A percentile compares a stretch with the other conserved stretches of the same genome.
phyloP scores from a whole-genome alignment of 2,113 vertebrate genomes.

The Brachionichthys hirsutus region DNA sequence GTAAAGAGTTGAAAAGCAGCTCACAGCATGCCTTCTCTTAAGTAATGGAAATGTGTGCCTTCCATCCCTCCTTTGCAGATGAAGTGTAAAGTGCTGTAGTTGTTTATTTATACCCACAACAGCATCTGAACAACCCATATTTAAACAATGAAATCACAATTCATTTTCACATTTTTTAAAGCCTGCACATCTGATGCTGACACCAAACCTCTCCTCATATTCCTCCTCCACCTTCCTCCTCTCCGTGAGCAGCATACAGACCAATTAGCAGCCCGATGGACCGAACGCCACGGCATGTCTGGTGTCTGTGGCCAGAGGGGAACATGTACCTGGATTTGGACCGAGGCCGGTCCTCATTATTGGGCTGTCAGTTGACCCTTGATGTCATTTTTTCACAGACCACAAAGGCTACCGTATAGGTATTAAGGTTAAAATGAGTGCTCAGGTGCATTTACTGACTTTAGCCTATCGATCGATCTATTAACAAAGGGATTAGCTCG shows the following conservation, averaged over 20 bases:
- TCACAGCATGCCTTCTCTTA: constrained; percentile 27
- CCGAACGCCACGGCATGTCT: constrained; percentile 34
- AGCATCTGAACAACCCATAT: not conserved
- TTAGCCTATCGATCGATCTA: constrained; percentile 56
- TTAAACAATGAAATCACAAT: too few species aligned
- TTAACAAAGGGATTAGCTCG: constrained; percentile 42
- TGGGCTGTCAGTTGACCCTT: constrained; percentile 59
- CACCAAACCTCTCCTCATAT: constrained; percentile 3
- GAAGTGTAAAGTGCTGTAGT: not conserved
- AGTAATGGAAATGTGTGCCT: constrained; percentile 15
- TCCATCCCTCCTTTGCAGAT: constrained; percentile 10
- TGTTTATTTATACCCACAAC: not conserved
- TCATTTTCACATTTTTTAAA: constrained; percentile 4
- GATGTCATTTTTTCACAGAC: constrained; percentile 59
- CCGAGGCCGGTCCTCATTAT: constrained; percentile 66
- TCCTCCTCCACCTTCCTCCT: constrained; percentile 10
- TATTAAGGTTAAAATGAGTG: constrained; percentile 30
- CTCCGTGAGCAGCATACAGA: constrained; percentile 24
- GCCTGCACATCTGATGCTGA: not conserved
- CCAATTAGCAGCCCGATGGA: constrained; percentile 57
- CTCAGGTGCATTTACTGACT: constrained; percentile 47
- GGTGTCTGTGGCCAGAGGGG: constrained; percentile 55
- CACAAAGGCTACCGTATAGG: constrained; percentile 48
- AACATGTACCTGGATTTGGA: constrained; percentile 50
- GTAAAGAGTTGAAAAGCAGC: not conserved